These are phyloP conservation scores for Anticlea derivata DNA, from an alignment of 2,888 invertebrate genomes.

Conservation along the genomic window DNA sequence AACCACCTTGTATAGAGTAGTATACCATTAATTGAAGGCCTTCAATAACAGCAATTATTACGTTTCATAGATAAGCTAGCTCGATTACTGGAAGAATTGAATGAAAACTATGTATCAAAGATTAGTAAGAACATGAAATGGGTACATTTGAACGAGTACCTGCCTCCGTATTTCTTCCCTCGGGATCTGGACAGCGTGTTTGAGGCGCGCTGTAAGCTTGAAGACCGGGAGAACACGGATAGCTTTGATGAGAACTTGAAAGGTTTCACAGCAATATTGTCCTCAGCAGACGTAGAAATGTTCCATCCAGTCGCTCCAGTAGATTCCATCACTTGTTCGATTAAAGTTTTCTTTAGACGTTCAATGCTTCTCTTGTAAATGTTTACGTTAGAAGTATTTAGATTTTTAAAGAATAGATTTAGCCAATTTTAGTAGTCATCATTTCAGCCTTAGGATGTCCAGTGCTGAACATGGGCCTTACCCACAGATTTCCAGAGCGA, in stretches of 20 bases:
- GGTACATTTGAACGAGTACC: slow-evolving; percentile 41
- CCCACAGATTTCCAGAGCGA: no score
- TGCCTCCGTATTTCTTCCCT: slow-evolving; percentile 58
- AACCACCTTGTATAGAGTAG: no score
- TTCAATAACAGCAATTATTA: slow-evolving; percentile 7
- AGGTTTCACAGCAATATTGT: slow-evolving; percentile 75
- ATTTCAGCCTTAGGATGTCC: no score
- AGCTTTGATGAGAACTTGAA: slow-evolving; percentile 76
- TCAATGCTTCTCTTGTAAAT: not conserved
- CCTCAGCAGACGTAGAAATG: slow-evolving; percentile 70
- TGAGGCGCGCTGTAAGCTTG: slow-evolving; percentile 51
- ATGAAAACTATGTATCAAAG: slow-evolving; percentile 37
- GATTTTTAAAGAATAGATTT: no score
- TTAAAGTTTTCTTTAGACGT: slow-evolving; percentile 16
- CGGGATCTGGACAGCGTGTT: slow-evolving; percentile 54
- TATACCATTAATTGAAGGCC: no score
- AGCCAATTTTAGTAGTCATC: no score
- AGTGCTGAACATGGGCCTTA: no score
- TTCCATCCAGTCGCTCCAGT: no score
- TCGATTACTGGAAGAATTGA: slow-evolving; percentile 49
- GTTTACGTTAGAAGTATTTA: no score
- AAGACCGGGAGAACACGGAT: slow-evolving; percentile 49
- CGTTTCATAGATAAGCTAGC: slow-evolving; percentile 55
- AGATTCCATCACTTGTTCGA: slow-evolving; percentile 42
- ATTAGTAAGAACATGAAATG: slow-evolving; percentile 37